Percentiles rank a stretch among this genome's conserved stretches.
Evolutionary conservation across 2,888 invertebrate species (phyloP).

Genomic region (Epistrophe eligans): DNA sequence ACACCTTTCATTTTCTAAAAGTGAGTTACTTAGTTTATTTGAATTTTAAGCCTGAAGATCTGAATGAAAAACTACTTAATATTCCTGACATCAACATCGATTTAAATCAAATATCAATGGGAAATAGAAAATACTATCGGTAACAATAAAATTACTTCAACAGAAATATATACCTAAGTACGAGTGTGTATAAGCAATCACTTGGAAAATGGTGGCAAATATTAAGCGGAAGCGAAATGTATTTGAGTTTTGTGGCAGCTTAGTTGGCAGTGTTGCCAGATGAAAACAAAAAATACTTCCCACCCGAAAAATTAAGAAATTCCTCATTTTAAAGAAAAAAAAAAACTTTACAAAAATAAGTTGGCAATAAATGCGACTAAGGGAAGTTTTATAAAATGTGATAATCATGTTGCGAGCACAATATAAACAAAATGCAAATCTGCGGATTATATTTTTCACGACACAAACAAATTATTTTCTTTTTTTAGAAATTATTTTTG

Average conservation of each 20-base stretch:
- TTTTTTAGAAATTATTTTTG: too few species aligned
- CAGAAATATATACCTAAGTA: not conserved
- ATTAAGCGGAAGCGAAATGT: not conserved
- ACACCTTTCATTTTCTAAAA: slow-evolving; percentile 12
- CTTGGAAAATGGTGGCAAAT: not conserved
- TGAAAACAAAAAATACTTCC: too few species aligned
- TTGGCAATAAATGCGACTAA: too few species aligned
- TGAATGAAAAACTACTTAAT: slow-evolving; percentile 16
- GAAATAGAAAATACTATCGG: slow-evolving; percentile 9
- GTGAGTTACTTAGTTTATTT: not conserved
- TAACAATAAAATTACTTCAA: not conserved
- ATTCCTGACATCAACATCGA: slow-evolving; percentile 28
- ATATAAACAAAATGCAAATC: too few species aligned
- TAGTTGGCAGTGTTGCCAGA: too few species aligned
- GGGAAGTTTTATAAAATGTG: too few species aligned
- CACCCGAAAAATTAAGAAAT: too few species aligned
- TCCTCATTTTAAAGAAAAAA: too few species aligned
- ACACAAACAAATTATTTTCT: too few species aligned
- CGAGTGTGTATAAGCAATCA: not conserved
- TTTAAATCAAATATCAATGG: slow-evolving; percentile 22
- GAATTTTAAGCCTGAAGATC: not conserved
- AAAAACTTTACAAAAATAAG: too few species aligned
- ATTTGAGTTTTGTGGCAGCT: not conserved
- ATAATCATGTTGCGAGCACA: too few species aligned
- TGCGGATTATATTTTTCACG: too few species aligned